Base-by-base conservation (phyloP, 2,888 invertebrate genomes). In the Sphaerolaimus hirsutus region DNA sequence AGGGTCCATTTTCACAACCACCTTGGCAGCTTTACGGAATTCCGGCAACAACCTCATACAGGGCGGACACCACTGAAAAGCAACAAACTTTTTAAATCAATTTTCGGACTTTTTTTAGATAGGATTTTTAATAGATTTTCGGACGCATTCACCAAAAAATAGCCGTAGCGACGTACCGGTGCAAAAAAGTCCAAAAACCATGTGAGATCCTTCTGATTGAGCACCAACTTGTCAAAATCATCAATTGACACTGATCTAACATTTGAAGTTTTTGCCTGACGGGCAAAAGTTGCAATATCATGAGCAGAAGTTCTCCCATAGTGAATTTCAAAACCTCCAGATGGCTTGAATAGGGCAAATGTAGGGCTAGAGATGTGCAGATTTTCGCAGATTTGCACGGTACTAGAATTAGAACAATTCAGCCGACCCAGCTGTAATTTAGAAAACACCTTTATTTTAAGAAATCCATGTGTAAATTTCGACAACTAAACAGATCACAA, bases 111-210 rank as follows among this genome's bases (percentile, higher is more conserved):
- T 4, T 14, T 48, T 29, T 10, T 29, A 32, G 38, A 32, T 19
- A 41, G 46, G 17, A 14, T 47, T 32, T n/a, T n/a, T n/a, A n/a
- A n/a, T n/a, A n/a, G n/a, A n/a, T n/a, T n/a, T n/a, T n/a, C n/a
- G n/a, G n/a, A n/a, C n/a, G n/a, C n/a, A n/a, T n/a, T n/a, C n/a
- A n/a, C n/a, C 19, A 19, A 37, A 29, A 38, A 14, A 21, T 10
- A 19, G 7, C 14, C 12, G 12, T 40, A 10, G n/a, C 37, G 19
- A 60, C 65, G 59, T 53, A 70, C 70, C 24, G 78, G 78, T 1
- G 78, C 76, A 62, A 75, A 78, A 71, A 78, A 79, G 59, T 79
- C 78, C 25, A 79, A 68, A 54, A 78, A 73, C 76, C 76, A 77
- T 26, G 62, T 58, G 32, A 65, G 56, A 26, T 55, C 53, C 44